Percentiles rank a stretch among this genome's conserved stretches.
phyloP scores from a whole-genome alignment of 2,888 invertebrate genomes.

The Eugnorisma glareosa region DNA sequence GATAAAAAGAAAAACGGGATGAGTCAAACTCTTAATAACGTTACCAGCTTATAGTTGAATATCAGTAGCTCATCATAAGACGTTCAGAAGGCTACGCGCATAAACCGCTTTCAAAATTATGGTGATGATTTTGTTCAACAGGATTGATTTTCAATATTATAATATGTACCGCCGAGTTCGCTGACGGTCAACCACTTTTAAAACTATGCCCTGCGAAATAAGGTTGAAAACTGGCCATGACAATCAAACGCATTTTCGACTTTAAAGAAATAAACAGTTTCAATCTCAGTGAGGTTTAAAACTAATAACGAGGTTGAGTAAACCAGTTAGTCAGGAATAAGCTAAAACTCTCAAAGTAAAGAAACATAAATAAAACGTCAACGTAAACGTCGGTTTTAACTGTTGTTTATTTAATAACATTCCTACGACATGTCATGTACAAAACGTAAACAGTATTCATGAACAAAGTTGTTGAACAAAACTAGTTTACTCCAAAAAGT shows the following conservation, averaged over 20 bases:
- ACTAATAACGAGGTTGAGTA: neutral
- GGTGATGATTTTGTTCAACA: no score
- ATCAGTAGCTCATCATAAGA: neutral
- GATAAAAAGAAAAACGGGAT: no score
- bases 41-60: neutral
- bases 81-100: neutral
- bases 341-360: neutral
- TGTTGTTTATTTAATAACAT: constrained; percentile 43
- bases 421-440: constrained; percentile 16
- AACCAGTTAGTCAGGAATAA: neutral
- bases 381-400: constrained; percentile 13
- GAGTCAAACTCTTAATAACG: neutral
- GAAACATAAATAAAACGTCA: neutral
- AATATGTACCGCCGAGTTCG: no score
- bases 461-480: constrained; percentile 48
- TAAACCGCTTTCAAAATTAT: neutral
- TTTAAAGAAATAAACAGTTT: neutral
- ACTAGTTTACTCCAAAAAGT: constrained; percentile 51
- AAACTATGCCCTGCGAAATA: no score
- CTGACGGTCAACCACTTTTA: no score
- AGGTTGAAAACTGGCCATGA: no score
- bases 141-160: neutral
- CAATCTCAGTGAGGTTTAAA: neutral
- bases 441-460: constrained; percentile 45
- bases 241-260: no score